phyloP scores from a whole-genome alignment of 2,113 vertebrate species.

The Mesoclemmys tuberculata region DNA sequence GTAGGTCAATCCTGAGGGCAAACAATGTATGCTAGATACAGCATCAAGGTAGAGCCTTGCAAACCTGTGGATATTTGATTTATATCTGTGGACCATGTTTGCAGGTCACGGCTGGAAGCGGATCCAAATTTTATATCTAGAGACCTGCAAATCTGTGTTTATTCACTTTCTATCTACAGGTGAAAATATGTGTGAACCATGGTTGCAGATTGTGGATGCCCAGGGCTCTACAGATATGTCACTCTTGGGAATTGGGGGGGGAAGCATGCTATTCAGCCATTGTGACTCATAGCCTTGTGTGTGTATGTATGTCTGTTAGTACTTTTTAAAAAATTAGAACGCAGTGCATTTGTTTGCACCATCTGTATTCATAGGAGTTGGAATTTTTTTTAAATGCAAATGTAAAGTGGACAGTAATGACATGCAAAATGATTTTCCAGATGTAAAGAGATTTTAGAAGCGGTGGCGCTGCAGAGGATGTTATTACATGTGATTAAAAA shows the following conservation, averaged over 20 bases:
- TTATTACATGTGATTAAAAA: not conserved
- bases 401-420: not conserved
- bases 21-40: not conserved
- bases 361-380: not conserved
- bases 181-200: too few relatives aligned
- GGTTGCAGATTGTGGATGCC: too few relatives aligned
- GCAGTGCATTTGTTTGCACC: not conserved
- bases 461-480: not conserved
- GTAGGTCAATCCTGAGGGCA: not conserved
- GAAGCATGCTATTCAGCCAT: not conserved
- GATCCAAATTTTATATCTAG: too few relatives aligned
- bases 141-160: too few relatives aligned
- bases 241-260: too few relatives aligned
- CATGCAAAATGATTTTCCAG: not conserved
- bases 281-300: not conserved
- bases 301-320: not conserved
- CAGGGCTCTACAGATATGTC: too few relatives aligned
- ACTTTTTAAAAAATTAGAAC: not conserved
- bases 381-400: not conserved
- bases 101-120: too few relatives aligned
- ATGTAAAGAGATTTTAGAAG: not conserved
- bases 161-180: too few relatives aligned
- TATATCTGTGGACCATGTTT: too few relatives aligned
- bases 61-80: too few relatives aligned
- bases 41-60: too few relatives aligned